Evolutionary conservation across 2,797 vertebrate genomes (phyloP), one percentile per base, ranked within the genome.

Genomic region (Enteromius fasciolatus): DNA sequence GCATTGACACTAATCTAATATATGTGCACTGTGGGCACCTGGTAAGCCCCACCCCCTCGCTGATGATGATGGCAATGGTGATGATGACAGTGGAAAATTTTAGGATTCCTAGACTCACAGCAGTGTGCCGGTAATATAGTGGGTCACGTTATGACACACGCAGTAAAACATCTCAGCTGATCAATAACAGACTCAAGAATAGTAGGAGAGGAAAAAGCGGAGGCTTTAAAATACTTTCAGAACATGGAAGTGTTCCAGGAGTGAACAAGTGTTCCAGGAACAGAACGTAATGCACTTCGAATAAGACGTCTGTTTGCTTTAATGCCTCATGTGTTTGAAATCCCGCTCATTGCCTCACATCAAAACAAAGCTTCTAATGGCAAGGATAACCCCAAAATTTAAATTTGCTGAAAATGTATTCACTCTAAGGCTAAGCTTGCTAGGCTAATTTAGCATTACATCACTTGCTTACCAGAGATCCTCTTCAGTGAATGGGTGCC

Each of bases 131-230:
- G 57, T 64, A 74, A 85, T 74, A 41, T 41, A 74, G 50, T 50
- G 50, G 54, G 64, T 33, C n/a, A 66, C 1, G 8, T 25, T n/a
- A 76, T 69, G 63, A 82, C 80, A 84, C 57, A 67, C 0, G 3
- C 57, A 46, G 33, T 64, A 44, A 54, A 72, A 25, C 11, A 33
- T 67, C n/a, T 66, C 18, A 82, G 44, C 48, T 78, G 80, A 72
- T 86, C 68, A 81, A 68, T 68, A 83, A 87, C 83, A 83, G 83
- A 80, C 25, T 46, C 70, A 36, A 15, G 57, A 61, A 33, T 28
- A 31, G 54, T 39, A 25, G 2, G 54, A 76, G 78, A 70, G 28
- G 18, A 63, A 81, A 50, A 31, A 36, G 31, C 4, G 15, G 11
- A 64, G 36, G 57, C 67, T 17, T 64, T 68, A 12, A 33, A 66